A percentile compares a stretch with the other conserved stretches of the same genome.
Evolutionary conservation across 1,140 invertebrate genomes (phyloP).

Genomic region (Trichonephila clavipes): DNA sequence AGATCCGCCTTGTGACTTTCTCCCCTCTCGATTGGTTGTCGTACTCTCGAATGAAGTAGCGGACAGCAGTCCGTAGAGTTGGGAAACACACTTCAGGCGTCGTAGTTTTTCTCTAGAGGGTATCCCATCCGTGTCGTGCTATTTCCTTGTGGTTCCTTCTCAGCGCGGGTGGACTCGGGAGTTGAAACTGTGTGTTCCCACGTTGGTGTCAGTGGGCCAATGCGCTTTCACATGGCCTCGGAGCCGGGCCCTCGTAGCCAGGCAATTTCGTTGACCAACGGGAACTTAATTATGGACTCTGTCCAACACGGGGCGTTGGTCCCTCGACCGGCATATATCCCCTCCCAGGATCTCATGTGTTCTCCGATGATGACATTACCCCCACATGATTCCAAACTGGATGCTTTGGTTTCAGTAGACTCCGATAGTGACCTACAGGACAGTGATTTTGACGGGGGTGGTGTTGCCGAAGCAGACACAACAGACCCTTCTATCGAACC

Average conservation of each 20-base stretch:
- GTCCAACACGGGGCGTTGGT: conserved; percentile 56
- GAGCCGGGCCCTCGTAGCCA: conserved; percentile 71
- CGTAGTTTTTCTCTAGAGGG: conserved; percentile 36
- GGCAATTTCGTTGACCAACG: conserved; percentile 69
- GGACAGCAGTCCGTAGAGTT: conserved; percentile 49
- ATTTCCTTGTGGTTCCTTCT: conserved; percentile 32
- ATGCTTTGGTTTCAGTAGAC: conserved; percentile 61
- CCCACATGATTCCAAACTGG: conserved; percentile 46
- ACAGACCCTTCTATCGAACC: conserved; percentile 51
- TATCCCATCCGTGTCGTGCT: conserved; percentile 31
- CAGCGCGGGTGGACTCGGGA: not conserved
- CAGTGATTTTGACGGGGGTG: conserved; percentile 65
- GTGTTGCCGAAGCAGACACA: conserved; percentile 69
- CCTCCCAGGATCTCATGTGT: conserved; percentile 52
- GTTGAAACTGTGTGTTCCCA: conserved; percentile 27
- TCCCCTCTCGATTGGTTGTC: conserved; percentile 36
- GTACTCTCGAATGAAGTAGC: conserved; percentile 61
- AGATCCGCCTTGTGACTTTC: conserved; percentile 55
- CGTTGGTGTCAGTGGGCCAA: conserved; percentile 53
- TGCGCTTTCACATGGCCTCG: conserved; percentile 68
- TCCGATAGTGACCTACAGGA: conserved; percentile 67
- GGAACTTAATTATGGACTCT: conserved; percentile 48
- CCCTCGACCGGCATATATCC: conserved; percentile 39
- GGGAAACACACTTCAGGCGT: conserved; percentile 14
- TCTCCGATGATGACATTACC: conserved; percentile 35